These are phyloP conservation scores for Eulithis testata DNA, from an alignment of 2,888 invertebrate species.

Conservation along the genomic window DNA sequence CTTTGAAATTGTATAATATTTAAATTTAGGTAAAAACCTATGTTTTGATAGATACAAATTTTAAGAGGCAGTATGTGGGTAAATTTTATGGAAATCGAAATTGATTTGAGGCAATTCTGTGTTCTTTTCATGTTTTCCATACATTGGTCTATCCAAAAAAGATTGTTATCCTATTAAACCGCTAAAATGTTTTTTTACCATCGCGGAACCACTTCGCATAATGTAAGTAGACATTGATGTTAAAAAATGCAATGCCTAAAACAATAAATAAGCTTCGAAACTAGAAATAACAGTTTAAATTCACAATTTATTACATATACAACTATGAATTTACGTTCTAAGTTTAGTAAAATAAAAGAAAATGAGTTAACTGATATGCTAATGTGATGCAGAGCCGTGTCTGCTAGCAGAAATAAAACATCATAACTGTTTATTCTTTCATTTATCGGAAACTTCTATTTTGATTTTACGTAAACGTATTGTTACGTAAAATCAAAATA, in stretches of 20 bases:
- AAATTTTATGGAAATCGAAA: no score
- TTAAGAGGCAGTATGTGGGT: no score
- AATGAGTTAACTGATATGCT: constrained; percentile 48
- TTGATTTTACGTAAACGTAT: constrained; percentile 11
- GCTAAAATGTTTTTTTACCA: neutral
- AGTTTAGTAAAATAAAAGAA: constrained; percentile 32
- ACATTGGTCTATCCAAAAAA: no score
- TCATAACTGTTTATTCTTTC: constrained; percentile 52
- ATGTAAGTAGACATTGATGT: neutral
- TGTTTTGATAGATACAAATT: no score
- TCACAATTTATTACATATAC: constrained; percentile 22
- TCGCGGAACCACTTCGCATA: neutral
- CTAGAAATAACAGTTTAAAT: constrained; percentile 26
- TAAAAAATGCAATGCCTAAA: constrained; percentile 9
- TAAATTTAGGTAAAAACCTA: no score
- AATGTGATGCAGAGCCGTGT: constrained; percentile 50
- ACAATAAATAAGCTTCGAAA: constrained; percentile 32
- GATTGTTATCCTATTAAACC: no score
- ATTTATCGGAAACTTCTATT: constrained; percentile 20
- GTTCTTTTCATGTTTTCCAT: no score
- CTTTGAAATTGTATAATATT: no score
- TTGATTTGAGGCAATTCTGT: no score
- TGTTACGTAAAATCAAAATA: no score
- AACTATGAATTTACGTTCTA: constrained; percentile 28
- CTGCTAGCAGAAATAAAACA: constrained; percentile 51